These are phyloP conservation scores for Drosophila demipolita DNA, from an alignment of 2,888 invertebrate genomes.

Conservation along the genomic window DNA sequence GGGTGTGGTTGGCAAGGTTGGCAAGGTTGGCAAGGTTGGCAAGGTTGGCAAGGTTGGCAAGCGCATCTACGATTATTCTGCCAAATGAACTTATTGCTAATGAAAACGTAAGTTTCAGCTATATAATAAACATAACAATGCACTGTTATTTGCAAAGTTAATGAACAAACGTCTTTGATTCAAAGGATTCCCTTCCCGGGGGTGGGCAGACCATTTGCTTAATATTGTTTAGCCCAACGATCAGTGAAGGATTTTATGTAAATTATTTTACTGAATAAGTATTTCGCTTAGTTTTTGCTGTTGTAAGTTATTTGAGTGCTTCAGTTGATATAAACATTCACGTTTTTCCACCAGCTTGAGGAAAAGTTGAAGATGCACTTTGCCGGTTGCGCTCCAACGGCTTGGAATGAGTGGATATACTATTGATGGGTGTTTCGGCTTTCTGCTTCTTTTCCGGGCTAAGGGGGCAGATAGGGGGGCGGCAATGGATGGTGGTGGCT, in stretches of 20 bases:
- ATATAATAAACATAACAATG: not conserved
- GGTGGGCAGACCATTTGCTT: not conserved
- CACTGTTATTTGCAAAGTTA: not conserved
- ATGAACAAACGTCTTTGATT: not conserved
- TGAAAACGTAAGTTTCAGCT: not conserved
- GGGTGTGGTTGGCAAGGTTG: not conserved
- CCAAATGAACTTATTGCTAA: not conserved
- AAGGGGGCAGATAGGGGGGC: not conserved
- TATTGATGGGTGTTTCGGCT: slow-evolving; percentile 41
- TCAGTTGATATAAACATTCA: slow-evolving; percentile 44
- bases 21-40: not conserved
- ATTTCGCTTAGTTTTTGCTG: slow-evolving; percentile 27
- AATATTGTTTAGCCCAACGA: not conserved
- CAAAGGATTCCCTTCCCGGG: not conserved
- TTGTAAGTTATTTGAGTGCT: slow-evolving; percentile 14
- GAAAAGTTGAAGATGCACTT: slow-evolving; percentile 71
- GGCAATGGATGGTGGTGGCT: slow-evolving; percentile 20
- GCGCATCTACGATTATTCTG: not conserved
- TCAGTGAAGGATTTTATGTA: not conserved
- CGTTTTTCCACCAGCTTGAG: slow-evolving; percentile 63
- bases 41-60: not conserved
- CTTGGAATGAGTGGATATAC: slow-evolving; percentile 65
- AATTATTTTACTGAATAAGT: slow-evolving; percentile 1
- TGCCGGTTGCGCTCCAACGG: slow-evolving; percentile 67
- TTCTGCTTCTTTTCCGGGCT: not conserved